Evolutionary conservation across 1,140 invertebrate genomes (phyloP), one percentile per base, ranked within the genome.

Genomic region (Papilio helenus): DNA sequence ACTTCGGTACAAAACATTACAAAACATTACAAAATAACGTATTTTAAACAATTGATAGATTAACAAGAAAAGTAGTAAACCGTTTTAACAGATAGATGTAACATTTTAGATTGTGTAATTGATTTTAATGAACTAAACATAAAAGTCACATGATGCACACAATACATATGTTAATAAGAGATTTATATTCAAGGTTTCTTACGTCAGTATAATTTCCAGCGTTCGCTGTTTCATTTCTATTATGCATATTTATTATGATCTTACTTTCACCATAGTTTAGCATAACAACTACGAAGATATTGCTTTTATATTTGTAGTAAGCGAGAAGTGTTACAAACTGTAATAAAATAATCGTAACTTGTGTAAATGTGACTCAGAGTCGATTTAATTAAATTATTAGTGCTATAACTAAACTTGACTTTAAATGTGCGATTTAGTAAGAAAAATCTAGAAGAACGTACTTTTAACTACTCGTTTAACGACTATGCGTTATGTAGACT

Each of bases 181-280:
- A 68, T 68, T 68, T 68, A 10, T 34, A 68, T 68, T 68, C 61
- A 68, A 68, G 14, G 29, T 68, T 68, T 29, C 26, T 26, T 16
- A 3, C 14, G 20, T 58, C 55, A 58, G 61, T 34, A 68, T 68
- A 68, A 29, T 29, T 29, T n/a, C 29, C 26, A 68, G 1, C 26
- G 23, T 16, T 34, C 61, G 5, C 61, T 29, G 26, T 68, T 68
- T 68, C 14, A 29, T 68, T 29, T 68, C 23, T 68, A 29, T 29
- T 68, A 68, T 68, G 61, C 61, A 68, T 68, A 68, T 34, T 68
- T 68, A 29, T 65, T 16, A 68, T 14, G 23, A 29, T 68, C 16
- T 68, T 16, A 34, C 61, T 68, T 68, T 68, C 61, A 68, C 61
- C 34, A 16, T 29, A 61, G 20, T 26, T 14, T 61, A 29, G 12